These are phyloP conservation scores for Prionailurus bengalensis DNA, from an alignment of 2,113 vertebrate genomes.

Conservation along the genomic window DNA sequence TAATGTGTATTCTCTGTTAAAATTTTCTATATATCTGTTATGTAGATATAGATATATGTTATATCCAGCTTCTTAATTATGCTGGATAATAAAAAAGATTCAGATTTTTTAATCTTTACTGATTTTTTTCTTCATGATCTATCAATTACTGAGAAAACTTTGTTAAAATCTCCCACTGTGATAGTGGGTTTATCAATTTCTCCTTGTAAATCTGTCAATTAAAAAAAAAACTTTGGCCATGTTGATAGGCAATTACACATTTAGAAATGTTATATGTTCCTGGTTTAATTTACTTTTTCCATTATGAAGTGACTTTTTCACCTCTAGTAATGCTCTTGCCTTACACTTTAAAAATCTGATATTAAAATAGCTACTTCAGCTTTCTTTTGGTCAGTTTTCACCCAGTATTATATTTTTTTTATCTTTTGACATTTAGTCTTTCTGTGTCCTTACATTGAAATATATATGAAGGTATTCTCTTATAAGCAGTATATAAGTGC, in stretches of 20 bases:
- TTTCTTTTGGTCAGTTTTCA: neutral
- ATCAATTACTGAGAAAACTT: neutral
- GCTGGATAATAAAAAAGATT: neutral
- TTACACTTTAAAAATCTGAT: neutral
- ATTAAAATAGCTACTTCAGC: neutral
- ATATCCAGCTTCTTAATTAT: neutral
- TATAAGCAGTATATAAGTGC: neutral
- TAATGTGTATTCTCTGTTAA: neutral
- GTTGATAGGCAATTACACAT: neutral
- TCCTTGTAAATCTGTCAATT: neutral
- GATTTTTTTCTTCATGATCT: neutral
- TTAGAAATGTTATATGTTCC: neutral
- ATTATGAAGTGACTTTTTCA: neutral
- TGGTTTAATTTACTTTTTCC: neutral
- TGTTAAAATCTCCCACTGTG: neutral
- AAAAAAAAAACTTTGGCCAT: neutral
- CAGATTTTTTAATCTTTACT: neutral
- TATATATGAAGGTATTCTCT: neutral
- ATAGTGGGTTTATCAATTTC: neutral
- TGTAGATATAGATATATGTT: neutral
- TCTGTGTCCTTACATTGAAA: neutral
- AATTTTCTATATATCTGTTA: neutral
- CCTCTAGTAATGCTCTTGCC: neutral
- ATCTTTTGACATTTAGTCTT: neutral
- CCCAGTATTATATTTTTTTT: neutral